Evolutionary conservation across 2,797 vertebrate species (phyloP).

Genomic region (Pelochelys cantorii): DNA sequence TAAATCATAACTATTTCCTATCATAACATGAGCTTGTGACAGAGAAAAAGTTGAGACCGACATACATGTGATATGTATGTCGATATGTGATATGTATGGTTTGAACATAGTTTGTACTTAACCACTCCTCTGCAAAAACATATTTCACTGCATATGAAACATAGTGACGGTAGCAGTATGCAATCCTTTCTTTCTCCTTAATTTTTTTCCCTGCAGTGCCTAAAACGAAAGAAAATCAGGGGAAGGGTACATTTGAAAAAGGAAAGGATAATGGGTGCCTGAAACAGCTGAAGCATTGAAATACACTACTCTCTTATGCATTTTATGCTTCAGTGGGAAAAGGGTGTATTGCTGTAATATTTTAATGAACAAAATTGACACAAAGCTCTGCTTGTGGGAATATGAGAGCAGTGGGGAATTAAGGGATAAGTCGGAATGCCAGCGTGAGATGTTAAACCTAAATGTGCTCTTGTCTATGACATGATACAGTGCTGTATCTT

Average conservation of each 20-base stretch:
- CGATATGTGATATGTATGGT: no score
- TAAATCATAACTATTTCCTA: no score
- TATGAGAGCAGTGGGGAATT: constrained; percentile 43
- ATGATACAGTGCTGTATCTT: constrained; percentile 45
- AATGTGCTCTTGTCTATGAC: constrained; percentile 25
- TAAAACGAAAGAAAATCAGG: constrained; percentile 40
- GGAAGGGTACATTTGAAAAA: constrained; percentile 31
- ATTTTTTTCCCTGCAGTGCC: constrained; percentile 50
- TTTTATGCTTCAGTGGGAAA: constrained; percentile 42
- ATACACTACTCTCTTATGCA: constrained; percentile 61
- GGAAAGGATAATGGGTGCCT: background rate
- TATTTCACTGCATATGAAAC: background rate
- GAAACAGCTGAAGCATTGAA: constrained; percentile 69
- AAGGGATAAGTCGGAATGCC: constrained; percentile 51
- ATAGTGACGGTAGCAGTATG: background rate
- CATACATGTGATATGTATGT: no score
- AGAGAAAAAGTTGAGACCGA: no score
- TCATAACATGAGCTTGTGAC: no score
- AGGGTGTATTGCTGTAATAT: constrained; percentile 72
- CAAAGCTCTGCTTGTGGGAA: constrained; percentile 61
- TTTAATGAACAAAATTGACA: constrained; percentile 68
- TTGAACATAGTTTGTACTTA: no score
- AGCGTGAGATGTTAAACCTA: constrained; percentile 43
- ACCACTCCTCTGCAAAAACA: no score
- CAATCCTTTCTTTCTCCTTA: constrained; percentile 28